A percentile compares a stretch with the other conserved stretches of the same genome.
Evolutionary conservation across 2,797 vertebrate species (phyloP).

Genomic region (Phrynocephalus forsythii): DNA sequence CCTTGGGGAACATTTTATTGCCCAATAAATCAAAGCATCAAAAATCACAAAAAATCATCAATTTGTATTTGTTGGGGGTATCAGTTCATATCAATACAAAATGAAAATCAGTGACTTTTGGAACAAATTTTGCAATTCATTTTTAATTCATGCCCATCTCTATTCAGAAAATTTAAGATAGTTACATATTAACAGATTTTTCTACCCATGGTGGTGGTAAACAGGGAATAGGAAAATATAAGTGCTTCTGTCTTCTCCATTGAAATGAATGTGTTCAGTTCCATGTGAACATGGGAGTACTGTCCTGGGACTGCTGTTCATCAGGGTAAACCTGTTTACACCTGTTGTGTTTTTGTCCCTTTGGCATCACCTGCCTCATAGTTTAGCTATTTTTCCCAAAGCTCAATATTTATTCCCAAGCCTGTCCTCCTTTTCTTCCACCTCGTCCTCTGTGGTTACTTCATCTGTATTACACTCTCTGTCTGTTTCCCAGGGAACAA

Average conservation of each 20-base stretch:
- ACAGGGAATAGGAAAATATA: not conserved
- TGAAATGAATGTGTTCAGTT: not conserved
- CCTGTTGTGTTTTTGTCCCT: not conserved
- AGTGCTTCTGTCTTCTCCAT: not conserved
- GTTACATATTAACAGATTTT: not conserved
- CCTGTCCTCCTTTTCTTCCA: not conserved
- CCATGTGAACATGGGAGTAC: not conserved
- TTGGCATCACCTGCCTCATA: not conserved
- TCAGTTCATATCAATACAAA: too few relatives aligned
- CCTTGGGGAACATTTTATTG: too few relatives aligned
- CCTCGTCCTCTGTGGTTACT: constrained; percentile 1
- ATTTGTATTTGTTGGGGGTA: too few relatives aligned
- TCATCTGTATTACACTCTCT: constrained; percentile 7
- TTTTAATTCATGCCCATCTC: too few relatives aligned
- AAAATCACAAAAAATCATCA: too few relatives aligned
- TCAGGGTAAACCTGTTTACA: not conserved
- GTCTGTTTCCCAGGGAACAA: constrained; percentile 80
- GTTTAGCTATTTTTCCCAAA: not conserved
- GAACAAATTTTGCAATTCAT: too few relatives aligned
- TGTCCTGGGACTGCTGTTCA: not conserved
- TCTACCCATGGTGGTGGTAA: too few relatives aligned
- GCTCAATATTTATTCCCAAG: not conserved
- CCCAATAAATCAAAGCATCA: too few relatives aligned
- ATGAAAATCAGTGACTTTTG: too few relatives aligned
- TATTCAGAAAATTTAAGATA: not conserved